A percentile compares a stretch with the other conserved stretches of the same genome.
phyloP scores from a whole-genome alignment of 2,113 vertebrate genomes.

The Pseudonaja textilis region DNA sequence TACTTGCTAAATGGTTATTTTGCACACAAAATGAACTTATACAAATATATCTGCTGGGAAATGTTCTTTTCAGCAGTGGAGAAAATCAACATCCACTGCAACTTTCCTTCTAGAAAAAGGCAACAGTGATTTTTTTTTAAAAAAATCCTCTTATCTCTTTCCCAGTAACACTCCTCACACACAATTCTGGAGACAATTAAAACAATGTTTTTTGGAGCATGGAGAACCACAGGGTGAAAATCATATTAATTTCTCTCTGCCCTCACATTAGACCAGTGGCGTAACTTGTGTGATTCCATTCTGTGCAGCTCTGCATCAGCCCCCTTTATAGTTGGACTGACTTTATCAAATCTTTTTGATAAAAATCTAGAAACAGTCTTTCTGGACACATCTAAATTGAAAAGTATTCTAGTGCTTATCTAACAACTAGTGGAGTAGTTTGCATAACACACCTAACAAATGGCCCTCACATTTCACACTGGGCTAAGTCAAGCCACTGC shows the following conservation, averaged over 20 bases:
- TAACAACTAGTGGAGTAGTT: background rate
- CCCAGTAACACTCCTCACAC: background rate
- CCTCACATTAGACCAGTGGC: background rate
- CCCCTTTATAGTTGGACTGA: background rate
- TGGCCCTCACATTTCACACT: background rate
- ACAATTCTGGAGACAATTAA: background rate
- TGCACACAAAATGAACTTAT: background rate
- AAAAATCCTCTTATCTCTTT: background rate
- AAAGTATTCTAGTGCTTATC: background rate
- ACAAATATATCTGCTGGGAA: background rate
- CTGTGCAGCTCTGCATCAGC: background rate
- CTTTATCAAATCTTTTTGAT: background rate
- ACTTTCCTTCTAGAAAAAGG: background rate
- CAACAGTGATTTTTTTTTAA: background rate
- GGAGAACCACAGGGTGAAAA: background rate
- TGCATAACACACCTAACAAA: background rate
- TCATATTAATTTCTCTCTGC: background rate
- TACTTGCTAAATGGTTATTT: background rate
- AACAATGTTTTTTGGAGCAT: background rate
- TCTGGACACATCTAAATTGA: background rate
- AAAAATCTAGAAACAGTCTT: background rate
- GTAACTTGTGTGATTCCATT: background rate
- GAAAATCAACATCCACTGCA: background rate
- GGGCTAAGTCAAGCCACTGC: background rate
- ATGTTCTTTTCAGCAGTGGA: background rate